Base-by-base conservation (phyloP, 1,140 invertebrate species). In the Drosophila repleta region DNA sequence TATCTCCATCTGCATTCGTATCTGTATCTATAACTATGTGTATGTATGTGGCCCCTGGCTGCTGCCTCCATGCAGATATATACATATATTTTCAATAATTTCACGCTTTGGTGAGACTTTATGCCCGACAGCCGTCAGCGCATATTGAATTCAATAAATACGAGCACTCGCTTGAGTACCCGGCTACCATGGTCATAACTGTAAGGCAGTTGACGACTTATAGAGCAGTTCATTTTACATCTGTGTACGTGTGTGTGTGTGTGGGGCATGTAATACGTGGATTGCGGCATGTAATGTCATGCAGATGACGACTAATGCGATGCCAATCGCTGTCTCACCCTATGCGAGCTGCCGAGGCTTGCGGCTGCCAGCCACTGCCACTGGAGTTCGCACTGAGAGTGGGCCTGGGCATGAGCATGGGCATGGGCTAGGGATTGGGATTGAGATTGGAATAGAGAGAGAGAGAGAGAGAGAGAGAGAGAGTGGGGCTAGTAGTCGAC, bases 91-190 rank as follows among this genome's bases (percentile, higher is more conserved):
- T 77, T 85, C 82, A 85, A 87, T 87, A 88, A 79, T 88, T 87
- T 87, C 79, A 88, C 76, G 83, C 83, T 87, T 83, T 83, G 52
- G 29, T 64, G 53, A 39, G 63, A 66, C 53, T 74, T 75, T 83
- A 83, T 76, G 66, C 78, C 57, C 53, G 29, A 58, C 62, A 66
- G 56, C 26, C 51, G 45, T 51, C 51, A 35, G 45, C 24, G 61
- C 52, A 88, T 79, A 88, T 87, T 88, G 75, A 87, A 88, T 83
- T 79, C 67, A 79, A 87, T 87, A 85, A 85, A 87, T 80, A 80
- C 66, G 67, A 66, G 61, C 46, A 26, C 61, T 46, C 24, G 24
- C 24, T 29, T 57, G 24, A 57, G 24, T 57, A 29, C 37, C 53
- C 29, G 21, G 21, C 48, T 24, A 49, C 57, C 57, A 56, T 51